These are phyloP conservation scores for Scolopax mira DNA, from an alignment of 2,113 vertebrate species.

Conservation along the genomic window DNA sequence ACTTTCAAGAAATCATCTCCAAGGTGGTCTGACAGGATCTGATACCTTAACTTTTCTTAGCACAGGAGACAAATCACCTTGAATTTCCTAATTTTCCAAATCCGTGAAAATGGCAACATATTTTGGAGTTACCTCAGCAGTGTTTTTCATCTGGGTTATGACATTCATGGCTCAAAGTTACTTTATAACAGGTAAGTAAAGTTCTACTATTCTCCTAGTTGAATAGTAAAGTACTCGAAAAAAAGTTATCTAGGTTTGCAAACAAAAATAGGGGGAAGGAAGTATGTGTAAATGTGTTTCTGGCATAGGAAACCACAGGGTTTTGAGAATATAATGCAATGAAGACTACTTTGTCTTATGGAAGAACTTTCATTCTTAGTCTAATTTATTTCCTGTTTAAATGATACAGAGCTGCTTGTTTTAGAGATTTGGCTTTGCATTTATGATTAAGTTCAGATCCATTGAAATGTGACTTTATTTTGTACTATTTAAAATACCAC, in stretches of 20 bases:
- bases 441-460: neutral
- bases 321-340: neutral
- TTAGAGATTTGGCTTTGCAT: neutral
- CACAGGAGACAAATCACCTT: neutral
- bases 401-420: neutral
- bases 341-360: neutral
- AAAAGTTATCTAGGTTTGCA: neutral
- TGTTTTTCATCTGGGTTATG: slow-evolving; percentile 6
- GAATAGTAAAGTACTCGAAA: neutral
- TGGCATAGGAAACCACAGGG: neutral
- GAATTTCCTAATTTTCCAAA: neutral
- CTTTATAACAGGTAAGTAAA: slow-evolving; percentile 61
- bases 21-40: neutral
- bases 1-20: slow-evolving; percentile 15
- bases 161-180: slow-evolving; percentile 23
- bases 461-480: neutral
- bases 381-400: neutral
- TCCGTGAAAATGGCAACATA: slow-evolving; percentile 3
- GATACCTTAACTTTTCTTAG: neutral
- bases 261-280: neutral
- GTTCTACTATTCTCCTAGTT: neutral
- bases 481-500: neutral
- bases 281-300: neutral
- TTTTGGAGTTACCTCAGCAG: slow-evolving; percentile 17
- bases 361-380: neutral